A percentile compares a stretch with the other conserved stretches of the same genome.
Conservation (phyloP, 2,888 invertebrate genomes). For the Ctenicera cuprea region DNA sequence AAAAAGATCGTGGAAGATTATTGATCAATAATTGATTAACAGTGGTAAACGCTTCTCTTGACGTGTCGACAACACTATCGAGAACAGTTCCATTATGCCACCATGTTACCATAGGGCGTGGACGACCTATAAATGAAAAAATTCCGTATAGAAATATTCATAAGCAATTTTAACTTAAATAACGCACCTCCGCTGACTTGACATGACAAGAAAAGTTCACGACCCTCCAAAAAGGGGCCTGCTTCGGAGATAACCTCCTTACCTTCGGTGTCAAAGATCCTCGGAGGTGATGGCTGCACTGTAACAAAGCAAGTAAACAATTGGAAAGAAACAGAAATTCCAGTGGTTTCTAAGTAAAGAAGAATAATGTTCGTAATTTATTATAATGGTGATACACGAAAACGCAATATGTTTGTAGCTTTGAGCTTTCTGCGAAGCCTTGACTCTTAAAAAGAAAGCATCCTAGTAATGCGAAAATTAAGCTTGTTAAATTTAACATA, state of each 20-base stretch:
- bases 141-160: too few species aligned
- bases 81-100: conserved; percentile 85
- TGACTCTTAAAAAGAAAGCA: not conserved
- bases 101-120: conserved; percentile 89
- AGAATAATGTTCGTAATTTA: conserved; percentile 25
- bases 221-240: conserved; percentile 91
- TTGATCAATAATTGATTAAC: conserved; percentile 87
- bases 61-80: conserved; percentile 83
- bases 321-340: conserved; percentile 19
- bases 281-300: conserved; percentile 88
- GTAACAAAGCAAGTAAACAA: conserved; percentile 67
- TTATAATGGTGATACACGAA: conserved; percentile 22
- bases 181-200: conserved; percentile 89
- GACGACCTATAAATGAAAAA: conserved; percentile 87
- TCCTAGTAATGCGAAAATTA: conserved; percentile 13
- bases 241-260: conserved; percentile 85
- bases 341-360: conserved; percentile 26
- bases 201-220: conserved; percentile 88
- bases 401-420: conserved; percentile 11
- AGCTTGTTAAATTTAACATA: conserved; percentile 29
- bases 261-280: conserved; percentile 89
- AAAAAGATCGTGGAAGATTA: conserved; percentile 82
- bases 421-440: not conserved
- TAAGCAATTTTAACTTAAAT: not conserved
- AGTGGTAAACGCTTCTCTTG: conserved; percentile 77